Conservation (phyloP, 2,888 invertebrate species). For the Tipula helvola region DNA sequence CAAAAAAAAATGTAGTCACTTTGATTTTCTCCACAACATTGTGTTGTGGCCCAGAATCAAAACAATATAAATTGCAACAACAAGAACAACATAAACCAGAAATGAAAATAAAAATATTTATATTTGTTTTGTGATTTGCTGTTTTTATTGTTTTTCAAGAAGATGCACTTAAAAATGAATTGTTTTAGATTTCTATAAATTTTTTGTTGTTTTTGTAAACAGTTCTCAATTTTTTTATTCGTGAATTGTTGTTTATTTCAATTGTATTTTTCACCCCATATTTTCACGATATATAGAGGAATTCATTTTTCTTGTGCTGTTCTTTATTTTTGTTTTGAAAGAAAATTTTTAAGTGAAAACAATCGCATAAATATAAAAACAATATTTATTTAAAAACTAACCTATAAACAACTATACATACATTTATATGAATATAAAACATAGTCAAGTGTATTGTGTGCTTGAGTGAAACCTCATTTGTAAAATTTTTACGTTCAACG, state of each 20-base stretch:
- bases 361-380: neutral
- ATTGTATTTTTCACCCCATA: neutral
- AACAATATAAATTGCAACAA: neutral
- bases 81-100: neutral
- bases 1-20: neutral
- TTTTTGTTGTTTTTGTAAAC: neutral
- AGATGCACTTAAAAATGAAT: conserved; percentile 4
- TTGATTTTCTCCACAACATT: neutral
- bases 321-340: neutral
- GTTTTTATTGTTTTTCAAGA: neutral
- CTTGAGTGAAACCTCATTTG: neutral
- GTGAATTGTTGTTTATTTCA: neutral
- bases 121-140: neutral
- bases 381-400: neutral
- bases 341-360: neutral
- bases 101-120: neutral
- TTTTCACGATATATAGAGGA: neutral
- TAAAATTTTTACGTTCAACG: no score
- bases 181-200: neutral
- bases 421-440: neutral
- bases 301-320: neutral
- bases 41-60: neutral
- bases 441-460: neutral
- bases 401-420: neutral
- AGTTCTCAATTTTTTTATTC: neutral